A percentile compares a stretch with the other conserved stretches of the same genome.
These are phyloP conservation scores for Drosophila neonasuta DNA, from an alignment of 2,888 invertebrate species.

Conservation along the genomic window DNA sequence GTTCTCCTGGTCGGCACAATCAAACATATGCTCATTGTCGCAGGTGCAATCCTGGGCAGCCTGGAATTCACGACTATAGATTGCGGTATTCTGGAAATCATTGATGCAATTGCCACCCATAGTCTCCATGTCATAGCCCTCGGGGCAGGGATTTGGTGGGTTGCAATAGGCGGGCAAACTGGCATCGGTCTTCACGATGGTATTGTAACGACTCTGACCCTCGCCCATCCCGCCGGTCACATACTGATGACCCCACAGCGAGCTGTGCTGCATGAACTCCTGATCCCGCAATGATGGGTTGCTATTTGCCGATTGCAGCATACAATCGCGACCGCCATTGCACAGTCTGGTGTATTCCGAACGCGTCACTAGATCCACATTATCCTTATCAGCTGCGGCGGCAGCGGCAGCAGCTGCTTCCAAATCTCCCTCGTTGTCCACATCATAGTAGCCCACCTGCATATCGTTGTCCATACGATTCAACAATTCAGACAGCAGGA, in stretches of 20 bases:
- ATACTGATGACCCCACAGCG: constrained; percentile 90
- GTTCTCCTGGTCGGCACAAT: constrained; percentile 87
- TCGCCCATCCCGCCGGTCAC: constrained; percentile 91
- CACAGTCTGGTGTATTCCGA: constrained; percentile 89
- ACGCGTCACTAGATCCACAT: constrained; percentile 83
- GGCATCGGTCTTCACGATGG: constrained; percentile 93
- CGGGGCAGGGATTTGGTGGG: constrained; percentile 99
- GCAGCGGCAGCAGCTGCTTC: constrained; percentile 39
- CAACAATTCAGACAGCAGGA: constrained; percentile 89
- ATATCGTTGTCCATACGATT: constrained; percentile 90
- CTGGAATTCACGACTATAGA: constrained; percentile 96
- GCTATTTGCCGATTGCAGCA: constrained; percentile 50
- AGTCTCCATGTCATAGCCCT: constrained; percentile 86
- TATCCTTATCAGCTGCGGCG: constrained; percentile 57
- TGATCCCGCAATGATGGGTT: constrained; percentile 93
- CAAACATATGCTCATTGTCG: constrained; percentile 98
- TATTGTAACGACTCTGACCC: constrained; percentile 80
- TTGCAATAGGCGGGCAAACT: constrained; percentile 98
- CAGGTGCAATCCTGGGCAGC: constrained; percentile 97
- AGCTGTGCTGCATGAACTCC: constrained; percentile 92
- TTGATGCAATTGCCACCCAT: constrained; percentile 92
- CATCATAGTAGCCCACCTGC: constrained; percentile 83
- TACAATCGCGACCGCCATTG: constrained; percentile 82
- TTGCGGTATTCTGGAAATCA: constrained; percentile 96
- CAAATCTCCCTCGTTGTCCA: constrained; percentile 75